Evolutionary conservation across 1,140 invertebrate species (phyloP).

Genomic region (Leptopilina clavipes): DNA sequence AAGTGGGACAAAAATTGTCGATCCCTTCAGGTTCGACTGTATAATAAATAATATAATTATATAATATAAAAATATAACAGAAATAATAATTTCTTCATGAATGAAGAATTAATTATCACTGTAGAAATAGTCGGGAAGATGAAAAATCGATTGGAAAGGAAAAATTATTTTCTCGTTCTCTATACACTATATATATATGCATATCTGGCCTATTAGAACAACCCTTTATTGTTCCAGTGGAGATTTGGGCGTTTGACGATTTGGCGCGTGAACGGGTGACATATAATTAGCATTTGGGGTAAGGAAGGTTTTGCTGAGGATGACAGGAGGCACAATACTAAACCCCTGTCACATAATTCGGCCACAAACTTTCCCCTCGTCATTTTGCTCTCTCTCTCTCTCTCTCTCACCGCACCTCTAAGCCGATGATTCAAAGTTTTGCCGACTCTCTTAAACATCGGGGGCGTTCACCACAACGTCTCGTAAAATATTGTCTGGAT

Average conservation of each 20-base stretch:
- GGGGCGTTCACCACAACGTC: slow-evolving; percentile 10
- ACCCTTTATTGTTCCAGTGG: slow-evolving; percentile 59
- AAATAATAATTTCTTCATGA: no score
- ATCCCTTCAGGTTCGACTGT: no score
- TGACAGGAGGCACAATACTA: slow-evolving; percentile 70
- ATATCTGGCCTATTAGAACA: slow-evolving; percentile 54
- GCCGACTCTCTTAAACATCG: slow-evolving; percentile 44
- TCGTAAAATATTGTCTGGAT: not conserved
- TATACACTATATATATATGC: no score
- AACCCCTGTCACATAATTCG: slow-evolving; percentile 60
- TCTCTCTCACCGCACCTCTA: slow-evolving; percentile 43
- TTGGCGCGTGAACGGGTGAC: slow-evolving; percentile 62
- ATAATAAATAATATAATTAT: no score
- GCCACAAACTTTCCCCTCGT: slow-evolving; percentile 55
- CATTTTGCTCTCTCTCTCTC: no score
- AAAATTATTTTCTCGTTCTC: no score
- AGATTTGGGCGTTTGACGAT: slow-evolving; percentile 56
- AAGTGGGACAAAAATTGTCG: no score
- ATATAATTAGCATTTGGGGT: slow-evolving; percentile 71
- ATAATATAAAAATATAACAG: no score
- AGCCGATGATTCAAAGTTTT: slow-evolving; percentile 59
- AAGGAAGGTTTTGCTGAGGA: slow-evolving; percentile 66
- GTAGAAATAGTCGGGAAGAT: no score
- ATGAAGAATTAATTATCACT: no score
- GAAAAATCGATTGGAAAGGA: no score